Conservation (phyloP, 2,113 vertebrate species). For the Pterocles orientalis region DNA sequence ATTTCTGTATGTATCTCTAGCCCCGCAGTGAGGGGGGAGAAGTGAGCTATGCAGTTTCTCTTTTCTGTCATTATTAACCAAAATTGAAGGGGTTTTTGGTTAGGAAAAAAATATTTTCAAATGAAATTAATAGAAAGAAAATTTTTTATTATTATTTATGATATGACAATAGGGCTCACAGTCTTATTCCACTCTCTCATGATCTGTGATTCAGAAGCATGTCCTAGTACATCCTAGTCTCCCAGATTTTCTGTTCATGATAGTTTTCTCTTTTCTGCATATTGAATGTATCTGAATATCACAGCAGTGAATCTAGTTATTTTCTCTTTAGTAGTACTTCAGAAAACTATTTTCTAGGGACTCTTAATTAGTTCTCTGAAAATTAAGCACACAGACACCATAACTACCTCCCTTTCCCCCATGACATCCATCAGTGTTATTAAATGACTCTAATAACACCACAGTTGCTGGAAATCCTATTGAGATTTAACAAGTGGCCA, state of each 20-base stretch:
- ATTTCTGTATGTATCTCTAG: neutral
- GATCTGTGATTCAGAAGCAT: neutral
- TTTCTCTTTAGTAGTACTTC: neutral
- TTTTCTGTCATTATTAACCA: neutral
- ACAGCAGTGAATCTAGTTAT: neutral
- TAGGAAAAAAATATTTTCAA: neutral
- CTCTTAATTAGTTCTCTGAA: neutral
- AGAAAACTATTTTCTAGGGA: neutral
- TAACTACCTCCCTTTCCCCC: neutral
- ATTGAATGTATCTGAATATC: neutral
- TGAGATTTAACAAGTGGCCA: slow-evolving; percentile 6
- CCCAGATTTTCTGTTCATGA: neutral
- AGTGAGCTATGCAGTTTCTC: neutral
- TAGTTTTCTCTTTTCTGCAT: neutral
- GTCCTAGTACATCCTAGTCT: neutral
- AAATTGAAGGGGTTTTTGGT: neutral
- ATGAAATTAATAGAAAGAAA: neutral
- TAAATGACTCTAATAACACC: neutral
- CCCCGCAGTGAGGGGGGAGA: neutral
- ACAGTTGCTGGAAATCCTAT: neutral
- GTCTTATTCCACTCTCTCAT: neutral
- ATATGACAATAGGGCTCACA: neutral
- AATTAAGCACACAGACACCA: neutral
- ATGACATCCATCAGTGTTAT: neutral
- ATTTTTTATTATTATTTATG: neutral